Evolutionary conservation across 2,113 vertebrate species (phyloP).

Genomic region (Tetrao urogallus): DNA sequence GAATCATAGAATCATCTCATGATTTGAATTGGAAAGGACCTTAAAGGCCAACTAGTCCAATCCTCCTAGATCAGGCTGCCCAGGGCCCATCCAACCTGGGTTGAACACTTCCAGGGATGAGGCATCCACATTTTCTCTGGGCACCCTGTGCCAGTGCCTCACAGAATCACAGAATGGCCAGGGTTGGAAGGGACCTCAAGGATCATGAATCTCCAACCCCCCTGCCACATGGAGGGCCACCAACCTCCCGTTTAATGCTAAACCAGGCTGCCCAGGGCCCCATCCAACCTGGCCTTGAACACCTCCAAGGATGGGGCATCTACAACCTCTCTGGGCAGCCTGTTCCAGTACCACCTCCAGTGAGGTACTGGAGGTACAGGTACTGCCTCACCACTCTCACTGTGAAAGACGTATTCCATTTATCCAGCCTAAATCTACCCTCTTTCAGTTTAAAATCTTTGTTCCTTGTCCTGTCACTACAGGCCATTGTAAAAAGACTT

Average conservation of each 20-base stretch:
- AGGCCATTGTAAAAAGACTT: neutral
- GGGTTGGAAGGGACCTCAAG: too few species aligned
- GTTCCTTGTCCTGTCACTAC: neutral
- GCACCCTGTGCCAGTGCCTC: neutral
- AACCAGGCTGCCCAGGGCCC: neutral
- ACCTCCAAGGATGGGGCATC: neutral
- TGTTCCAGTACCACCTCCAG: neutral
- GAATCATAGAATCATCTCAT: neutral
- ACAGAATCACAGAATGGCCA: too few species aligned
- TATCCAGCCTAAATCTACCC: neutral
- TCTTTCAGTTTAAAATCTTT: neutral
- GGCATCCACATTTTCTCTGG: neutral
- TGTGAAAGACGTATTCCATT: neutral
- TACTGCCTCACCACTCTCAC: neutral
- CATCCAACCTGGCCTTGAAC: neutral
- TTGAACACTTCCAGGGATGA: neutral
- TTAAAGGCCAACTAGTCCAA: neutral
- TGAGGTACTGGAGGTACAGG: too few species aligned
- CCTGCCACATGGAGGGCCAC: too few species aligned
- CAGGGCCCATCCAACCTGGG: neutral
- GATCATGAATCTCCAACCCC: too few species aligned
- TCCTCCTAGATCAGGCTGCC: neutral
- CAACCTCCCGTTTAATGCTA: too few species aligned
- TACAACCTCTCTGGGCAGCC: neutral
- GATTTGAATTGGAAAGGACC: neutral